A percentile compares a stretch with the other conserved stretches of the same genome.
Conservation (phyloP, 2,113 vertebrate species). For the Haemorhous mexicanus region DNA sequence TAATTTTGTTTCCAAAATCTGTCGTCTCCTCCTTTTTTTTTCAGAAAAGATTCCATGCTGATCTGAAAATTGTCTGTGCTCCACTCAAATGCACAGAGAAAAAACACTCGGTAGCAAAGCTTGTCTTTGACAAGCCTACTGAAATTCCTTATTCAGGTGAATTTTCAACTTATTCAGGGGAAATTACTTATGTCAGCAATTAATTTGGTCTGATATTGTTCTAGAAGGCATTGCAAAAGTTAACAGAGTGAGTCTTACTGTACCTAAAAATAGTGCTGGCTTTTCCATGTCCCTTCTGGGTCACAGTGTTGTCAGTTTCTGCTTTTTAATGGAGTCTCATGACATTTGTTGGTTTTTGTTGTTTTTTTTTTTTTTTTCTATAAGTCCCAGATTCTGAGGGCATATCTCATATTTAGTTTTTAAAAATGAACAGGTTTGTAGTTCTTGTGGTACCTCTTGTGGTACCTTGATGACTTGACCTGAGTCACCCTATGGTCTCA, state of each 20-base stretch:
- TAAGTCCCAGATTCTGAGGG: background rate
- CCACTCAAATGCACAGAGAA: constrained; percentile 23
- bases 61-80: constrained; percentile 60
- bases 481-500: background rate
- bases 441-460: background rate
- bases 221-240: background rate
- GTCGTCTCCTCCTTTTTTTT: background rate
- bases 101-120: background rate
- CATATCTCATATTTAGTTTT: background rate
- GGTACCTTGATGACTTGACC: background rate
- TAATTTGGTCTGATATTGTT: background rate
- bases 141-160: background rate
- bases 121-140: background rate
- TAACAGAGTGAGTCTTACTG: background rate
- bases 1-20: constrained; percentile 74
- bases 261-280: background rate
- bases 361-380: background rate
- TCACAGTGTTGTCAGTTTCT: constrained; percentile 7
- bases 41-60: constrained; percentile 34
- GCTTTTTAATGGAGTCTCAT: constrained; percentile 30
- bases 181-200: background rate
- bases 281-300: constrained; percentile 8
- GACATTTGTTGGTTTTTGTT: background rate
- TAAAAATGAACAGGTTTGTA: background rate
- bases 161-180: background rate